Base-by-base conservation (phyloP, 2,113 vertebrate species). In the Scatophagus argus region DNA sequence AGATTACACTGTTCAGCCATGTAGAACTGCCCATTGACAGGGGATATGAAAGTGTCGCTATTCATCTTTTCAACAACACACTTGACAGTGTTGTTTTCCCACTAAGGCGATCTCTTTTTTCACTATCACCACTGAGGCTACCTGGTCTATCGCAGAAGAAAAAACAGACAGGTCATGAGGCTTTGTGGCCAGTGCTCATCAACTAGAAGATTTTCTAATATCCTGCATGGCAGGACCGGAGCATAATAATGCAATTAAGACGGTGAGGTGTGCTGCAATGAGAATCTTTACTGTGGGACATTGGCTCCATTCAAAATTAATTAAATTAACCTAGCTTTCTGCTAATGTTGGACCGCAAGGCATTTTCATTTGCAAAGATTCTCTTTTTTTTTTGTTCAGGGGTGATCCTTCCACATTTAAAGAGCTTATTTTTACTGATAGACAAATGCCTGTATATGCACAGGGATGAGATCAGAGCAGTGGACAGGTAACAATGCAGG, bases 241-340 rank as follows among this genome's bases (percentile, higher is more conserved):
- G 70, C 71, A 54, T 90, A 89, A 90, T 89, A 89, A 90, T 82
- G 67, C 85, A 89, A 92, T 93, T 89, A 93, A 90, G 80, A 82
- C 74, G 21, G 85, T 58, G 88, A 91, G 88, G 88, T 89, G 82
- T 80, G 80, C 72, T 46, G 82, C 86, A 87, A 83, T 88, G 84
- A 91, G 79, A 80, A 86, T 88, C 84, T 87, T 91, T 86, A 92
- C 87, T 86, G 84, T 85, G 81, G 89, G 88, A 91, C 90, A 88
- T 86, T 88, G 77, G 83, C 87, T 89, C 88, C 82, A 91, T 91
- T 90, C 82, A 89, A 86, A 92, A 92, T 92, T 88, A 92, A 94
- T 93, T 93, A 89, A 93, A 93, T 89, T 86, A 92, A 93, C 83
- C 88, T 62, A 87, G 82, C 88, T 87, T 80, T 90, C 83, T 81